A percentile compares a stretch with the other conserved stretches of the same genome.
Conservation (phyloP, 2,113 vertebrate genomes). For the Daboia siamensis region DNA sequence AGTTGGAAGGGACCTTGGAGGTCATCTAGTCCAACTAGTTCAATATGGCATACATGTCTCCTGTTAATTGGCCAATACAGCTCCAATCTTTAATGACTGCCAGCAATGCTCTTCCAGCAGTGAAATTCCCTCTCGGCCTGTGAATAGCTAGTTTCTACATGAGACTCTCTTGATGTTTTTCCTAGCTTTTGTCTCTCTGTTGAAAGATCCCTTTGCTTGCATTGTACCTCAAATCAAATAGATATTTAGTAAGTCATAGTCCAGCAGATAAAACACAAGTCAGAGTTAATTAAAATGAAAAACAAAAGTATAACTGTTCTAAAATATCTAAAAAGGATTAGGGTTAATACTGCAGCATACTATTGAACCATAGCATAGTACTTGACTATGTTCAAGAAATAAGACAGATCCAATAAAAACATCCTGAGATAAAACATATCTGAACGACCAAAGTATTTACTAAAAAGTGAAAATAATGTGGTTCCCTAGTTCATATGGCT, state of each 20-base stretch:
- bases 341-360: not conserved
- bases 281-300: not conserved
- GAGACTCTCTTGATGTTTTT: not conserved
- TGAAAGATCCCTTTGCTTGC: not conserved
- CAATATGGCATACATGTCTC: not conserved
- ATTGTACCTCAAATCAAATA: not conserved
- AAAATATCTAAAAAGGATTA: not conserved
- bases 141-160: not conserved
- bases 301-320: not conserved
- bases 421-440: not conserved
- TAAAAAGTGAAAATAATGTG: too few species aligned
- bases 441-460: not conserved
- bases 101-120: not conserved
- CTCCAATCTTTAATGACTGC: not conserved
- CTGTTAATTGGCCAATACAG: not conserved
- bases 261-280: not conserved
- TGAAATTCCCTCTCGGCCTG: not conserved
- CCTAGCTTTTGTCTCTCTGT: not conserved
- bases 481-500: not conserved
- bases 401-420: not conserved
- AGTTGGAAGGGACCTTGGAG: too few species aligned
- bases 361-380: not conserved
- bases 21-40: too few species aligned
- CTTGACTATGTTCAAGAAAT: not conserved
- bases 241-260: not conserved